These are phyloP conservation scores for Emydoidea blandingii DNA, from an alignment of 2,797 vertebrate genomes.

Conservation along the genomic window DNA sequence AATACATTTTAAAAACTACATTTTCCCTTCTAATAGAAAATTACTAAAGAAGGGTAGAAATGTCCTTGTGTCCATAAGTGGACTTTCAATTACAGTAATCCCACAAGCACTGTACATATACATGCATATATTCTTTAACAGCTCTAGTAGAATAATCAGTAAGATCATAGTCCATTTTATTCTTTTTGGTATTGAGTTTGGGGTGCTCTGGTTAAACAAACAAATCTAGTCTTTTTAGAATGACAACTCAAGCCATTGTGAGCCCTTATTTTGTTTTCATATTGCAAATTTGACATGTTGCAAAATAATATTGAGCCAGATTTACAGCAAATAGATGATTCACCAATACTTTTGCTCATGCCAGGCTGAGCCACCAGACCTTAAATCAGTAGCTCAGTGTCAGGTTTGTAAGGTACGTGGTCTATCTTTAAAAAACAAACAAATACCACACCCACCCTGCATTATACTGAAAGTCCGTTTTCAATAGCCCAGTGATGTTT, in stretches of 20 bases:
- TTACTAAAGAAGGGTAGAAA: slow-evolving; percentile 49
- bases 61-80: slow-evolving; percentile 48
- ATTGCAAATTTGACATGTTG: slow-evolving; percentile 35
- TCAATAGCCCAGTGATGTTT: slow-evolving; percentile 1
- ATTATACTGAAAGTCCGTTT: background rate
- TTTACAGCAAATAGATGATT: slow-evolving; percentile 62
- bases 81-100: slow-evolving; percentile 59
- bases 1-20: slow-evolving; percentile 44
- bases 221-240: background rate
- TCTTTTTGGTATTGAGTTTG: slow-evolving; percentile 40
- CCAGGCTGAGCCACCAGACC: slow-evolving; percentile 15
- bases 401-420: slow-evolving; percentile 24
- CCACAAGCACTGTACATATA: slow-evolving; percentile 7
- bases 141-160: slow-evolving; percentile 32
- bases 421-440: slow-evolving; percentile 15
- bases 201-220: slow-evolving; percentile 46
- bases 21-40: slow-evolving; percentile 62
- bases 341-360: slow-evolving; percentile 46
- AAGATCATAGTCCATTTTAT: slow-evolving; percentile 23
- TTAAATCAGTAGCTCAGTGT: slow-evolving; percentile 55
- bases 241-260: slow-evolving; percentile 47
- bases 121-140: slow-evolving; percentile 9
- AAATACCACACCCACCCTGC: background rate
- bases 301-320: slow-evolving; percentile 36
- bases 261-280: slow-evolving; percentile 10